Base-by-base conservation (phyloP, 2,113 vertebrate species). In the Aptenodytes patagonicus region DNA sequence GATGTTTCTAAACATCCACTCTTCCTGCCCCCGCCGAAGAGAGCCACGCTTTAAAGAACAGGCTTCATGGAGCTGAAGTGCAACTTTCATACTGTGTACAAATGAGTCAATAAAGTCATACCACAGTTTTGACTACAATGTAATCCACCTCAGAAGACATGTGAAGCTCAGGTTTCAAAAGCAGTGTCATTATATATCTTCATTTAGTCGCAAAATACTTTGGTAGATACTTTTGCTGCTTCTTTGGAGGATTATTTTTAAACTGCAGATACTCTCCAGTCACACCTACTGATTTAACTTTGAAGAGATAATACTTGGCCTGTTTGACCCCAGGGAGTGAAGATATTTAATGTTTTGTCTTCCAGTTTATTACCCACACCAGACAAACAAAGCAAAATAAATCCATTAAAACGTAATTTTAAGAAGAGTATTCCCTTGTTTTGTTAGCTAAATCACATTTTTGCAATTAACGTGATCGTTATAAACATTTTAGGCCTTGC, bases 341-440 rank as follows among this genome's bases (percentile, higher is more conserved):
- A 78, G 31, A 40, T 34, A 64, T 29, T 90, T 57, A 76, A 22
- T 79, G 72, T 28, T 81, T 87, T 76, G 60, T 64, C 65, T 79
- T 78, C 34, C 11, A 44, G 55, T 75, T 96, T 87, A 94, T 90
- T 81, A 75, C 34, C 14, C n/a, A 81, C 19, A 24, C 55, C 24
- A 87, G 38, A 26, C 19, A 96, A 92, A 86, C 15, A 81, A 88
- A 78, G 47, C 26, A 83, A 92, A 88, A 71, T n/a, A 96, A 79
- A 84, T 71, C 40, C 65, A 95, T 95, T 93, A 81, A 95, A 84
- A 87, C 38, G 60, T 60, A 87, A 91, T 95, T 93, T 90, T 73
- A 68, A 82, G 29, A 85, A 54, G 32, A 70, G 16, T n/a, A 92
- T 78, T 90, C 72, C 52, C 80, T 60, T 58, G 52, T 91, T 92